Conservation (phyloP, 1,140 invertebrate species). For the Contarinia nasturtii region DNA sequence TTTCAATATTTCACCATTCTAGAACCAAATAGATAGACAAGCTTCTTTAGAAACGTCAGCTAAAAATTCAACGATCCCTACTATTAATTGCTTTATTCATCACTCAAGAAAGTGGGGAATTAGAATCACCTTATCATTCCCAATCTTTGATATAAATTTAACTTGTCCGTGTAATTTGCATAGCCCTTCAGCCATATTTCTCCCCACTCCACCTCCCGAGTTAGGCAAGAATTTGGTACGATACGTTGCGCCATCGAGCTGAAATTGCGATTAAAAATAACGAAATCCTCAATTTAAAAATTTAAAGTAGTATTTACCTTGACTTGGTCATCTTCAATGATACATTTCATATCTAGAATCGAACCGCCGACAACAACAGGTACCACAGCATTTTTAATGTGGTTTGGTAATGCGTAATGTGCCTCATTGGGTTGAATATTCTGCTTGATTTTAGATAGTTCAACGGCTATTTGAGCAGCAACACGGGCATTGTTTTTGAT, state of each 20-base stretch:
- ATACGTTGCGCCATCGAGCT: slow-evolving; percentile 65
- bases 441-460: slow-evolving; percentile 20
- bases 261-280: too few relatives aligned
- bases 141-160: slow-evolving; percentile 62
- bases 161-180: slow-evolving; percentile 43
- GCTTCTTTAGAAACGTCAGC: too few relatives aligned
- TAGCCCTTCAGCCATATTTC: slow-evolving; percentile 78
- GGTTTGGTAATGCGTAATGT: not conserved
- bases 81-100: too few relatives aligned
- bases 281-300: too few relatives aligned
- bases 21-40: slow-evolving; percentile 18
- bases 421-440: not conserved
- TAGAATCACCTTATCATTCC: slow-evolving; percentile 38
- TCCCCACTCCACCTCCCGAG: slow-evolving; percentile 67
- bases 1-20: slow-evolving; percentile 27
- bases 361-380: slow-evolving; percentile 71
- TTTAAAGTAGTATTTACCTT: too few relatives aligned
- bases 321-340: slow-evolving; percentile 37
- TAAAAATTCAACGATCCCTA: too few relatives aligned
- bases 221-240: slow-evolving; percentile 32
- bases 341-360: slow-evolving; percentile 53
- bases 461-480: slow-evolving; percentile 63
- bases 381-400: slow-evolving; percentile 11
- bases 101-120: too few relatives aligned
- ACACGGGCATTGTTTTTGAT: slow-evolving; percentile 82